Evolutionary conservation across 2,113 vertebrate genomes (phyloP), one percentile per base, ranked within the genome.

Genomic region (Brachypodius melanocephalos): DNA sequence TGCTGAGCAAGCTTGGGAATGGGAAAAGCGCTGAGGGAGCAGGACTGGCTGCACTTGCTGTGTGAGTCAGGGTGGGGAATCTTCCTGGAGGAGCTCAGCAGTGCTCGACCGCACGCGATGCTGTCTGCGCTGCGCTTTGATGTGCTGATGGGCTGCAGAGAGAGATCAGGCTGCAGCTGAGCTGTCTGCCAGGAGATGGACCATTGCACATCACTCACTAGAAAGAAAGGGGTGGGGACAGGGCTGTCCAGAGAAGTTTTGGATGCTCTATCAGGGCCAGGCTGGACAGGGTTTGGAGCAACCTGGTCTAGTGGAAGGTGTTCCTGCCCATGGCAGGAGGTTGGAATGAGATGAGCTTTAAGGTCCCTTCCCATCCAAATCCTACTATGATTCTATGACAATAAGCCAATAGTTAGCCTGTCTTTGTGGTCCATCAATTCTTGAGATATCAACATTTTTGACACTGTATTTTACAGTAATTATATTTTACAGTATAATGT

Each of bases 61-160:
- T 8, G 43, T 48, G 52, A 24, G 52, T 4, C 78, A 10, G 2
- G 0, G 5, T 0, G 12, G 7, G 42, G 26, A 5, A 5, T 1
- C 52, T 2, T 82, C 34, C 85, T 20, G 62, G 5, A 43, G 72
- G 43, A 61, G 25, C 5, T 31, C 29, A 12, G 67, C 63, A 18
- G 45, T 0, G 67, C 49, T 21, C 1, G 0, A 5, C 34, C 4
- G 80, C 61, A 16, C 31, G 36, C 81, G 3, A 8, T 17, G 82
- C 21, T 45, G 17, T 12, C 40, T 55, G 54, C 24, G 0, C 36
- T 0, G 14, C 45, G 21, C 4, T 2, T 8, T 5, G 51, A 19
- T 9, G 63, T 11, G 54, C 40, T 75, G 59, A 18, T n/a, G 84
- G 13, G 5, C 19, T 21, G 48, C 32, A 25, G 9, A 28, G n/a